phyloP scores from a whole-genome alignment of 1,140 invertebrate species.

The Neotoxoptera formosana region DNA sequence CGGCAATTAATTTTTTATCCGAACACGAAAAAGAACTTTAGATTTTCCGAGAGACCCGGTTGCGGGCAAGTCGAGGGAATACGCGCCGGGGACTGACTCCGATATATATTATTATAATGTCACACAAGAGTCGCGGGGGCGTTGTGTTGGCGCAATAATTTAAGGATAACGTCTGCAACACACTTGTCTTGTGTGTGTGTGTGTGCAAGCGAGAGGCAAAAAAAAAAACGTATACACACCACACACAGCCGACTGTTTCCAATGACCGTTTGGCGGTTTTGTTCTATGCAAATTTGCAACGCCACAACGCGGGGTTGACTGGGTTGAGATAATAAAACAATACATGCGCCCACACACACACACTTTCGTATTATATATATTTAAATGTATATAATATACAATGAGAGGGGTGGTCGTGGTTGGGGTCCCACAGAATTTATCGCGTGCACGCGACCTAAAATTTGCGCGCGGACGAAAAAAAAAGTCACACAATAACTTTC shows the following conservation, averaged over 20 bases:
- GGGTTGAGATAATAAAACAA: conserved; percentile 40
- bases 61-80: not conserved
- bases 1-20: not conserved
- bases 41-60: not conserved
- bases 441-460: conserved; percentile 33
- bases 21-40: conserved; percentile 24
- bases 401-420: not conserved
- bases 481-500: not conserved
- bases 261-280: conserved; percentile 51
- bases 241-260: conserved; percentile 27
- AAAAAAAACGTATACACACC: not conserved
- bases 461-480: not conserved
- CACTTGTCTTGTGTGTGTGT: conserved; percentile 10
- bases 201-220: not conserved
- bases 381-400: conserved; percentile 20
- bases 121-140: conserved; percentile 27
- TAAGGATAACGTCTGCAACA: conserved; percentile 53
- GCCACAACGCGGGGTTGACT: not conserved
- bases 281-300: conserved; percentile 46
- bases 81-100: not conserved
- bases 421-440: conserved; percentile 28
- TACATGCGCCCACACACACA: not conserved
- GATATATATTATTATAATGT: conserved; percentile 30
- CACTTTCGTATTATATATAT: not conserved
- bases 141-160: conserved; percentile 49